Evolutionary conservation across 2,797 vertebrate genomes (phyloP), one percentile per base, ranked within the genome.

Genomic region (Lepus oiostolus): DNA sequence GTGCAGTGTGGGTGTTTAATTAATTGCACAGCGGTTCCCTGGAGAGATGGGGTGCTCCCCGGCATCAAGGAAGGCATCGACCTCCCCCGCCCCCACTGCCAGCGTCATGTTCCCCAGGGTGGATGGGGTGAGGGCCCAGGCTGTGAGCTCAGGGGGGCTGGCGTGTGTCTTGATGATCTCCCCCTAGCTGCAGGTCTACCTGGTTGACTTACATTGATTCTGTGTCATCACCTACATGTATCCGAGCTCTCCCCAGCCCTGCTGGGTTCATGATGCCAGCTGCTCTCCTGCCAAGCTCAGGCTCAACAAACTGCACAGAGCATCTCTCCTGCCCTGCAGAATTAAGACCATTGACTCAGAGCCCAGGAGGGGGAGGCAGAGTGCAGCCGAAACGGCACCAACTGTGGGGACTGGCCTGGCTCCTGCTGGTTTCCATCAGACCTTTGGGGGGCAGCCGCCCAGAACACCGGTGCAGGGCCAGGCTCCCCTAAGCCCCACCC

Each of bases 361-460:
- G 92, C 21, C 98, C 98, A 97, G 98, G 94, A 98, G 98, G 87
- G 98, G 98, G 98, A 98, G 96, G 96, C 98, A 98, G 97, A 98
- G 98, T 7, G 72, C 97, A 0, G 88, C 0, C 22, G 77, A 97
- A 80, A 63, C 81, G 47, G 60, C 0, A 1, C 76, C 0, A 17
- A 4, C 26, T 2, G 24, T 0, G 30, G 11, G 35, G 0, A 0
- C 77, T 17, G 17, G 21, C 38, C 47, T 8, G 5, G 22, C 4
- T 9, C 32, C n/a, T 28, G 30, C 38, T 5, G 0, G 19, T 26
- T 62, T 75, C 60, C 10, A 0, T 2, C 38, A 19, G 63, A 77
- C 0, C 54, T 24, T 65, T n/a, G 1, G 11, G 4, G 38, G 60
- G 21, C 7, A 11, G 54, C 67, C 30, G 47, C 38, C 47, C 71